Evolutionary conservation across 2,888 invertebrate genomes (phyloP).

Genomic region (Ichneumoninae sp.): DNA sequence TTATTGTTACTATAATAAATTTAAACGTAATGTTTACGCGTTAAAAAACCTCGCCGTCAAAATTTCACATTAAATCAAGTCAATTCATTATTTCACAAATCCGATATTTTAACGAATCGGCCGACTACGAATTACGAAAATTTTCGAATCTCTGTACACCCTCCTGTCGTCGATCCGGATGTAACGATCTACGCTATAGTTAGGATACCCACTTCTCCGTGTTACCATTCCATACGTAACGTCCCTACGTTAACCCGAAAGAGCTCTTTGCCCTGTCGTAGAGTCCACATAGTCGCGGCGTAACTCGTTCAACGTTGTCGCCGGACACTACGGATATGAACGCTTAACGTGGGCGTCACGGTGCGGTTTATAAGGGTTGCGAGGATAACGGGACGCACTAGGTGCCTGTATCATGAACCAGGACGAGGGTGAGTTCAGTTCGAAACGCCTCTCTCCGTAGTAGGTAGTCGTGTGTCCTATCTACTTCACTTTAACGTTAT

Average conservation of each 20-base stretch:
- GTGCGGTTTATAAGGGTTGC: constrained; percentile 52
- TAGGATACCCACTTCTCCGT: background rate
- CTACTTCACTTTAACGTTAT: constrained; percentile 2
- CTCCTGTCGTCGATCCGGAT: constrained; percentile 4
- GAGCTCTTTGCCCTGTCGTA: constrained; percentile 47
- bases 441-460: background rate
- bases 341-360: constrained; percentile 57
- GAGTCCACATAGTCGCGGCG: constrained; percentile 67
- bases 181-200: constrained; percentile 4
- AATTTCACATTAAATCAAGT: background rate
- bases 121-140: background rate
- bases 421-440: constrained; percentile 16
- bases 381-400: constrained; percentile 68
- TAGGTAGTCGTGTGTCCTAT: constrained; percentile 14
- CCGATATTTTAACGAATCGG: too few relatives aligned
- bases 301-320: constrained; percentile 55
- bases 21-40: too few relatives aligned
- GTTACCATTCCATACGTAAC: constrained; percentile 26
- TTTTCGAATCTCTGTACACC: background rate
- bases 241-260: constrained; percentile 20
- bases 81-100: background rate
- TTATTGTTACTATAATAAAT: background rate
- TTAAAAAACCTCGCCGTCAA: background rate
- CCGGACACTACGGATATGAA: constrained; percentile 66
- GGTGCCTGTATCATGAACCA: constrained; percentile 36